A percentile compares a stretch with the other conserved stretches of the same genome.
phyloP scores from a whole-genome alignment of 2,113 vertebrate species.

The Etheostoma cragini region DNA sequence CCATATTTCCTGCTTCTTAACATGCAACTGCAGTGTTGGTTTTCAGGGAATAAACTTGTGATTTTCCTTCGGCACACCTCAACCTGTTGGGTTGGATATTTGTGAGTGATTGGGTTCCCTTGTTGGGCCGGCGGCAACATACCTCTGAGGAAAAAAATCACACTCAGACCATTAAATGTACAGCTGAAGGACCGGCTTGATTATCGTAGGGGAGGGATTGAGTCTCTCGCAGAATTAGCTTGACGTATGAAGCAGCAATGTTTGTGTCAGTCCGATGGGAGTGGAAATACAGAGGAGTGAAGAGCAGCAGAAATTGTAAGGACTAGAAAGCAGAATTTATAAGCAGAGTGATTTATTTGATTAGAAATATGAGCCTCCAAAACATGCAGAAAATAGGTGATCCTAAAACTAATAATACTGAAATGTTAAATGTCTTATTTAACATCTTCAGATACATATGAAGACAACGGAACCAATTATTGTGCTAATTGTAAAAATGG shows the following conservation, averaged over 20 bases:
- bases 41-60: conserved; percentile 41
- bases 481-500: not conserved
- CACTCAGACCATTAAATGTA: conserved; percentile 47
- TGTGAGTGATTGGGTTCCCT: conserved; percentile 71
- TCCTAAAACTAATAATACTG: not conserved
- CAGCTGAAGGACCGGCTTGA: conserved; percentile 24
- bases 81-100: conserved; percentile 64
- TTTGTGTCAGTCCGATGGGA: conserved; percentile 26
- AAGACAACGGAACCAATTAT: not conserved
- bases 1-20: conserved; percentile 25
- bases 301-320: conserved; percentile 24
- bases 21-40: conserved; percentile 36
- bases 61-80: conserved; percentile 43
- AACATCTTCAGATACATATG: not conserved
- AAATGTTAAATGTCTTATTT: not conserved
- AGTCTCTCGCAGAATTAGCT: conserved; percentile 39
- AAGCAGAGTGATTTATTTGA: conserved; percentile 3
- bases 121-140: conserved; percentile 35
- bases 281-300: conserved; percentile 28
- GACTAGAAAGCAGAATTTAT: conserved; percentile 9
- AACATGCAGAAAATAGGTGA: not conserved
- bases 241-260: conserved; percentile 36
- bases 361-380: conserved; percentile 12
- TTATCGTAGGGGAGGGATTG: conserved; percentile 38
- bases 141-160: conserved; percentile 27